Base-by-base conservation (phyloP, 2,797 vertebrate species). In the Crenuchus spilurus region DNA sequence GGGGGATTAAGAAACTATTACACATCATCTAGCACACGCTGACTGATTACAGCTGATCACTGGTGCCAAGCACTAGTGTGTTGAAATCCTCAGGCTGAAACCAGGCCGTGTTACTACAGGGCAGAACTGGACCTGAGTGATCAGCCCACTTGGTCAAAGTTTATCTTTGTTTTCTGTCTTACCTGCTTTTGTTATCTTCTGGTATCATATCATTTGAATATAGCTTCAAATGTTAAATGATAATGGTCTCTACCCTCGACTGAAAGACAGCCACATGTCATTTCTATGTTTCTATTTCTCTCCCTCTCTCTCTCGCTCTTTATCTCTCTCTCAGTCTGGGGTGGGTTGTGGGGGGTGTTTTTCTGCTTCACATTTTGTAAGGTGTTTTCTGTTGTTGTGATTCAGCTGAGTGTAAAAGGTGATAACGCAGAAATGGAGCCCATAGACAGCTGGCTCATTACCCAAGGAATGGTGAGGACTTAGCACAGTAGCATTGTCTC, bases 381-480 rank as follows among this genome's bases (percentile, higher is more conserved):
- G 95, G 92, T 95, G 89, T 91, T 95, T 95, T 96, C 91, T 96
- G 92, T 96, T 94, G 95, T 96, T 92, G n/a, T n/a, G 90, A 94
- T 94, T 94, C 94, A 97, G 97, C 95, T 92, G 94, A 96, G 93
- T 94, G 93, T 93, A 89, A 94, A 94, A 93, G 92, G 93, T 95
- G 95, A 94, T 92, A 94, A 92, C 89, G 92, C 93, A 92, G 96
- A 94, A 92, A 90, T 96, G 95, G 95, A 98, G 92, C 97, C 97
- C 89, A 99, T 99, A 98, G 97, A 99, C 97, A 97, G 94, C 95
- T 99, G 98, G 98, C 97, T 99, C 89, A 97, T 98, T 91, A 96
- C 95, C 90, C 98, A 99, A 98, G 97, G 97, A 99, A 99, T 99
- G 97, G 97, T 99, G 98, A 99, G 96, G 94, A 93, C 88, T 92